Base-by-base conservation (phyloP, 2,888 invertebrate genomes). In the Criorhina ranunculi region DNA sequence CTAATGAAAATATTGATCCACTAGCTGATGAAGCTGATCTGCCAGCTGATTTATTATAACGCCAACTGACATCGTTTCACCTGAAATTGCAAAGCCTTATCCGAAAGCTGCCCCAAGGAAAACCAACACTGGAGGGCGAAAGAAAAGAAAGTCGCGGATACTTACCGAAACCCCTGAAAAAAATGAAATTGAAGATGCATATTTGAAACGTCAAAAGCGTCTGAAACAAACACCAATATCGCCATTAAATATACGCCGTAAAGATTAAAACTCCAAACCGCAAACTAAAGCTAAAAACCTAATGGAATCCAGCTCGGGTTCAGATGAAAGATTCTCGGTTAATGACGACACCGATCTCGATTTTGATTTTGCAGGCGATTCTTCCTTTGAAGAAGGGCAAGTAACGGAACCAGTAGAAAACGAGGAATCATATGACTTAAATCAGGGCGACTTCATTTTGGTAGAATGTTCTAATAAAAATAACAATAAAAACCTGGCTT, bases 271-370 rank as follows among this genome's bases (percentile, higher is more conserved):
- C 75, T 53, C 57, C 70, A 72, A 72, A 60, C 40, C 60, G 40
- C 72, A 49, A 72, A 59, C 49, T 49, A 77, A 82, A 62, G 44
- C 33, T 51, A 66, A 72, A 60, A 66, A 77, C 76, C 15, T 51
- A 66, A 70, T 60, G 72, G 72, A 77, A 53, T 82, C 76, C 72
- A 77, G 72, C 66, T 77, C 76, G 42, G 72, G 70, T 46, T 77
- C 77, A 51, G 77, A 62, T 77, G 77, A 82, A 77, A 77, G 82
- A 33, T 81, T 75, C 67, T 80, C 55, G 60, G 69, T 69, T 53
- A 80, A 75, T 62, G 78, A 78, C 55, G 78, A 70, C 64, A 79
- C 79, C 53, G 57, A 79, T 72, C 72, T 79, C 79, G 72, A 72
- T 64, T 80, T 67, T 67, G 49, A 67, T 53, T 67, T 67, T 67